Base-by-base conservation (phyloP, 2,113 vertebrate species). In the Poeciliopsis turrubarensis region DNA sequence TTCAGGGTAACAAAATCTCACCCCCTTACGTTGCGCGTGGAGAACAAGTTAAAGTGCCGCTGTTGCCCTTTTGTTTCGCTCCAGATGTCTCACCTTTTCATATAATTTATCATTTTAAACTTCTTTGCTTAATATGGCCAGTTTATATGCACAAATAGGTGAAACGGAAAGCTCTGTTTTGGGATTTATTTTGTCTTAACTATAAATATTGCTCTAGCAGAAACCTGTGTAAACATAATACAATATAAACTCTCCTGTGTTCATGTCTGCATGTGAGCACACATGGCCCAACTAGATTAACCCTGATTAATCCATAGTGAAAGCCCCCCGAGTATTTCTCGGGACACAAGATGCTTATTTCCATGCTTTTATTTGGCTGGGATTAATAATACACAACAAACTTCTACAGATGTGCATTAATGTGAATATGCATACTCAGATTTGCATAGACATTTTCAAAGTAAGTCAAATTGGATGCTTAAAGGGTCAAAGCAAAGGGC, bases 401-500 rank as follows among this genome's bases (percentile, higher is more conserved):
- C 29, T 39, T 44, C 6, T 68, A 73, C 47, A 74, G 70, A 86
- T 80, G 57, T 64, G 70, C 51, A 37, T 27, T 41, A 71, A 69
- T 80, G 81, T 71, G 66, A 77, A 82, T 80, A 80, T 51, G 66
- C 76, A 66, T 60, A 57, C 64, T 86, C 78, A 85, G 83, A 31
- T 75, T 72, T 78, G 9, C 63, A 34, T 54, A 30, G 65, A 75
- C 44, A 78, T 63, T 60, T 64, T 70, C 60, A 80, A 80, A 85
- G 81, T 88, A 73, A 60, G 67, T 86, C 70, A 85, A 80, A 80
- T 84, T 70, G 47, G 65, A 29, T 64, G 62, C 78, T 84, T 89
- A 74, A 85, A 86, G 39, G 86, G 84, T 87, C 77, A 88, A 70
- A 82, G 80, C 67, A 69, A 29, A 68, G 76, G 70, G 64, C 78